These are phyloP conservation scores for Sakesphorus luctuosus DNA, from an alignment of 2,113 vertebrate genomes.

Conservation along the genomic window DNA sequence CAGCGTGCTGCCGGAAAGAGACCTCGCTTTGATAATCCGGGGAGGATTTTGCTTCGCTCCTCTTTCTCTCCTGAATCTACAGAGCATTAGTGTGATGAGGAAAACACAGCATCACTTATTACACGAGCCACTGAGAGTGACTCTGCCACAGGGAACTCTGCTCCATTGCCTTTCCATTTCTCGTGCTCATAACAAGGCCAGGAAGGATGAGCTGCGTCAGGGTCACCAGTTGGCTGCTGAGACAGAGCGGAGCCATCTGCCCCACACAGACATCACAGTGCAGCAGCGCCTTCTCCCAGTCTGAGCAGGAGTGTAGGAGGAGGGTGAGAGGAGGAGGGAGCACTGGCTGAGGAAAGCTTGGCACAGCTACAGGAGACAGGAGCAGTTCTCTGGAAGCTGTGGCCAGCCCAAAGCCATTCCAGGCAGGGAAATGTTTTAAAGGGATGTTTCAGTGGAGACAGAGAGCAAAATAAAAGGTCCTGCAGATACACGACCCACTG, in stretches of 20 bases:
- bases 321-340: not conserved
- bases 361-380: not conserved
- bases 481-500: not conserved
- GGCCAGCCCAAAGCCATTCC: not conserved
- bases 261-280: not conserved
- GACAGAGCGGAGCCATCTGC: not conserved
- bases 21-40: not conserved
- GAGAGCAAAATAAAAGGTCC: not conserved
- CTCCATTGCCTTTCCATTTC: not conserved
- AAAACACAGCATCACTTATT: not conserved
- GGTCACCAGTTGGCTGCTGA: not conserved
- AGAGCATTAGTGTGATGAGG: not conserved
- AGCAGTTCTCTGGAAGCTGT: not conserved
- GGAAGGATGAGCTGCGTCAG: not conserved
- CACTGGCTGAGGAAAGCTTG: not conserved
- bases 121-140: not conserved
- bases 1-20: not conserved
- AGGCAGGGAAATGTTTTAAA: not conserved
- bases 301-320: not conserved
- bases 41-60: not conserved
- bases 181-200: not conserved
- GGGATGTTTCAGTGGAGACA: not conserved
- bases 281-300: not conserved
- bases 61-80: not conserved
- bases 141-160: not conserved